Base-by-base conservation (phyloP, 2,113 vertebrate genomes). In the Oncorhynchus nerka region DNA sequence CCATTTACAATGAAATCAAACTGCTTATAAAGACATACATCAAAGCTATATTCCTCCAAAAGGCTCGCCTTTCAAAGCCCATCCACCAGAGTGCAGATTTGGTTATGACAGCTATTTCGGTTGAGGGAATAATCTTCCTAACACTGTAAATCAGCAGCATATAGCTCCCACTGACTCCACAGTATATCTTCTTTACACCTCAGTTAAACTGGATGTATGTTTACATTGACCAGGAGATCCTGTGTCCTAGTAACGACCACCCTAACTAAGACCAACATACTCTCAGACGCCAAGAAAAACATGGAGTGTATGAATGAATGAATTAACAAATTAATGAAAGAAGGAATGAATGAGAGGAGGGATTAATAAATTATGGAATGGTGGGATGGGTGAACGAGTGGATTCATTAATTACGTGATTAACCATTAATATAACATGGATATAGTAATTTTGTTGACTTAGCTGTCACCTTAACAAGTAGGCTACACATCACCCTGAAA, bases 101-200 rank as follows among this genome's bases (percentile, higher is more conserved):
- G 24, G 81, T 89, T 90, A 86, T 84, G 76, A 71, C 7, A 39
- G 84, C 88, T 90, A 84, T 92, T 91, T 84, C 74, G 76, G 77
- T 86, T 59, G 67, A 79, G 71, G 76, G 71, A 68, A 73, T 64
- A 74, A 86, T 69, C 82, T 85, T 81, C 84, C 79, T 68, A 39
- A 32, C 76, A 73, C 75, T 68, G 79, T 89, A 92, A 90, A 88
- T 90, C 66, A 71, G 48, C 26, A 64, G 26, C 77, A 70, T 62
- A 61, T 64, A 80, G 20, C 64, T 57, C 74, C 48, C 30, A 71
- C 19, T 32, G 16, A 70, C 32, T 34, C 19, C 39, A 45, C 15
- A 72, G 26, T 66, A 79, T 73, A 39, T 83, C 74, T 80, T 76
- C 34, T 61, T 81, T 26, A 82, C 79, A 76, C 70, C 39, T 45